A percentile compares a stretch with the other conserved stretches of the same genome.
Evolutionary conservation across 2,113 vertebrate species (phyloP).

Genomic region (Monopterus albus): DNA sequence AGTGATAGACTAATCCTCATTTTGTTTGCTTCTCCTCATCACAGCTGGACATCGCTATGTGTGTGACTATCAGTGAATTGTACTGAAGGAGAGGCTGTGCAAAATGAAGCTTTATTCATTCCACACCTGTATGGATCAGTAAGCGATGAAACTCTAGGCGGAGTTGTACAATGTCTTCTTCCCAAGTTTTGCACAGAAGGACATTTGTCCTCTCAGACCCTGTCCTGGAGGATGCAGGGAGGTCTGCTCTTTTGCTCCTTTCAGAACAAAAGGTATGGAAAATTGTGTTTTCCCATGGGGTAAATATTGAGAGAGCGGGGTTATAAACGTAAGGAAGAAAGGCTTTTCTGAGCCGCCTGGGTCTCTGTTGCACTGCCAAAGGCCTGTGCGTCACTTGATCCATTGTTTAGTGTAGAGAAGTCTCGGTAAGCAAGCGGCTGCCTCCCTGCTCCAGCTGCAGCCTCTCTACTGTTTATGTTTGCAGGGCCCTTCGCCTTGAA

Average conservation of each 20-base stretch:
- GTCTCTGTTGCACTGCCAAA: conserved; percentile 80
- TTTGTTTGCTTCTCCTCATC: conserved; percentile 54
- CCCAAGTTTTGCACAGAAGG: conserved; percentile 18
- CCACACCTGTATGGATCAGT: conserved; percentile 20
- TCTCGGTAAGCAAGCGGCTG: conserved; percentile 78
- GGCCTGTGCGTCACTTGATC: conserved; percentile 78
- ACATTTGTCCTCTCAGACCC: conserved; percentile 45
- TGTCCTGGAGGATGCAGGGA: conserved; percentile 19
- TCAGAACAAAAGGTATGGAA: conserved; percentile 70
- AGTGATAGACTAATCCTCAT: conserved; percentile 52
- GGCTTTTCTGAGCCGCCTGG: conserved; percentile 53
- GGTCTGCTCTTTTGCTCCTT: conserved; percentile 34
- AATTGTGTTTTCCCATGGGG: conserved; percentile 65
- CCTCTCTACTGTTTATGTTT: conserved; percentile 82
- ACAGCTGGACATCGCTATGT: conserved; percentile 34
- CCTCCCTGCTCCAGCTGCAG: conserved; percentile 77
- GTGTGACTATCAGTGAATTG: conserved; percentile 53
- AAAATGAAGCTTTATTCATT: conserved; percentile 7
- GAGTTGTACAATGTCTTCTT: not conserved
- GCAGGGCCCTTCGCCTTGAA: conserved; percentile 79
- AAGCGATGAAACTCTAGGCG: not conserved
- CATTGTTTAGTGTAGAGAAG: conserved; percentile 81
- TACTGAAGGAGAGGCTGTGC: not conserved
- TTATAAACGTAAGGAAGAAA: conserved; percentile 72
- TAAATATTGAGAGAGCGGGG: conserved; percentile 82